Conservation (phyloP, 2,113 vertebrate species). For the Microcebus lehilahytsara region DNA sequence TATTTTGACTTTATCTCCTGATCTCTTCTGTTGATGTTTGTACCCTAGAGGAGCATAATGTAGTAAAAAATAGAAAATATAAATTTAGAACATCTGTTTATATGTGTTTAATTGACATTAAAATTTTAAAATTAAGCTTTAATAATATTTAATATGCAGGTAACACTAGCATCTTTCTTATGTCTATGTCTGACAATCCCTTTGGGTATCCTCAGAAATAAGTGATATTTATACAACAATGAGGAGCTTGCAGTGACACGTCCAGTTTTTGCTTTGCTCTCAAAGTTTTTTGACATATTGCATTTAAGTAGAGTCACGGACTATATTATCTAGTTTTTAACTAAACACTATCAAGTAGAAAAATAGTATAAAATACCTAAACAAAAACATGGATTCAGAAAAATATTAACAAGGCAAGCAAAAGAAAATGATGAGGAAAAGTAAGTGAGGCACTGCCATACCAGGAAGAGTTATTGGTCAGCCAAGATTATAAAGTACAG, state of each 20-base stretch:
- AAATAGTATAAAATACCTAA: not conserved
- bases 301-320: not conserved
- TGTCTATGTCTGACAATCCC: not conserved
- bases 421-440: not conserved
- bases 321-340: slow-evolving; percentile 10
- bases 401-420: not conserved
- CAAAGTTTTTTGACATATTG: not conserved
- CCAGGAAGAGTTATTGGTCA: not conserved
- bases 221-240: not conserved
- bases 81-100: not conserved
- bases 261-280: not conserved
- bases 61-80: not conserved
- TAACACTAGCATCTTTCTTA: not conserved
- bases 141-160: not conserved
- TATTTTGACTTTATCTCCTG: not conserved
- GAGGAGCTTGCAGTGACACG: not conserved
- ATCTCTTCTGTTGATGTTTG: not conserved
- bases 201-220: not conserved
- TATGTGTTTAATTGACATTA: not conserved
- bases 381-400: not conserved
- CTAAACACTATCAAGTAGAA: not conserved
- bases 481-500: not conserved
- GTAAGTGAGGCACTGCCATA: not conserved
- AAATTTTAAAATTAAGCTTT: not conserved
- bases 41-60: not conserved